Percentiles rank a stretch among this genome's conserved stretches.
Conservation (phyloP, 2,888 invertebrate species). For the Drosophila stalkeri region DNA sequence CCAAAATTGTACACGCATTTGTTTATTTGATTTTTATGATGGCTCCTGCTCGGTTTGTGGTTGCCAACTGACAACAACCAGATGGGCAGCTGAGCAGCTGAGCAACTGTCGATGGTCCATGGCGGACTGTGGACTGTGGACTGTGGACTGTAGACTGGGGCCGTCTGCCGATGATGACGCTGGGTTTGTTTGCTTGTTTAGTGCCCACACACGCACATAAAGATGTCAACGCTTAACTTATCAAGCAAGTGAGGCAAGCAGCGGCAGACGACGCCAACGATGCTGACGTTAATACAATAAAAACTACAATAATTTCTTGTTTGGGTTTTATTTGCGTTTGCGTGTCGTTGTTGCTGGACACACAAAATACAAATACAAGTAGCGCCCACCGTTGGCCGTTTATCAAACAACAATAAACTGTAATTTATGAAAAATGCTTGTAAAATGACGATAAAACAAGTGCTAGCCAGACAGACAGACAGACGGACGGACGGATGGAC, state of each 20-base stretch:
- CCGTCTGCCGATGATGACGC: slow-evolving; percentile 30
- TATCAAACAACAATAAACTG: slow-evolving; percentile 83
- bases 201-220: slow-evolving; percentile 79
- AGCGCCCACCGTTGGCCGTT: slow-evolving; percentile 81
- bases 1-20: slow-evolving; percentile 52
- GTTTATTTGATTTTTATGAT: slow-evolving; percentile 68
- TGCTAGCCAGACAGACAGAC: slow-evolving; percentile 43
- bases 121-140: slow-evolving; percentile 8
- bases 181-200: slow-evolving; percentile 62
- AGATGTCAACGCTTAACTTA: slow-evolving; percentile 79
- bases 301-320: slow-evolving; percentile 75
- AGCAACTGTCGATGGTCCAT: slow-evolving; percentile 13
- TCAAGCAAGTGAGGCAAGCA: slow-evolving; percentile 58
- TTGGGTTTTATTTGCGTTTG: slow-evolving; percentile 77
- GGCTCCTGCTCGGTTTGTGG: slow-evolving; percentile 41
- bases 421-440: slow-evolving; percentile 83
- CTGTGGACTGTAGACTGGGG: neutral
- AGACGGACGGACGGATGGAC: slow-evolving; percentile 9
- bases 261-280: slow-evolving; percentile 52
- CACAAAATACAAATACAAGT: slow-evolving; percentile 68
- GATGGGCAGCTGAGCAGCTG: slow-evolving; percentile 12
- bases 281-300: slow-evolving; percentile 69
- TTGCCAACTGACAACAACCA: slow-evolving; percentile 17
- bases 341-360: slow-evolving; percentile 68
- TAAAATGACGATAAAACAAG: slow-evolving; percentile 80